Evolutionary conservation across 2,113 vertebrate genomes (phyloP), one percentile per base, ranked within the genome.

Genomic region (Carassius carassius): DNA sequence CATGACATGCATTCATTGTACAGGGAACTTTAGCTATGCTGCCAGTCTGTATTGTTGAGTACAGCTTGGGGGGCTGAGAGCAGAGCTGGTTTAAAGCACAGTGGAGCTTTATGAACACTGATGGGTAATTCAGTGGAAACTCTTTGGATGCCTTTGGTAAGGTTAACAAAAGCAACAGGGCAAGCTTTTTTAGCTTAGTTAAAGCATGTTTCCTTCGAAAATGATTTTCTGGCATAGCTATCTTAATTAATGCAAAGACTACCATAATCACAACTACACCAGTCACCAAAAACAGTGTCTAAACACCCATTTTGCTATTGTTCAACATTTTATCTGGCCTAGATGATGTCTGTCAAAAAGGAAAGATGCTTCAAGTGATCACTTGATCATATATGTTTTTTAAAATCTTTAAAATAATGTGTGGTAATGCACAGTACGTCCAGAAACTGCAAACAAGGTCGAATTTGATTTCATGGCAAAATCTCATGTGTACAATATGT

Each of bases 11-110:
- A 41, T 10, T 41, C 21, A 79, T 60, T 79, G 21, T 1, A 29
- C 2, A 54, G 16, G 47, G 25, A 76, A 76, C 21, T 73, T 76
- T 3, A 76, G 47, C 73, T 51, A 75, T 75, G 73, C 14, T 76
- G 23, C 49, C 74, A 8, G 17, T 76, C 47, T 1, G 29, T 16
- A 76, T 54, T 76, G 49, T 49, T 76, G 8, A 54, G 23, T 54
- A 76, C 7, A 76, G 14, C 21, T 11, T 16, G 8, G 3, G 14
- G 49, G 23, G 47, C 7, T 29, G 47, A 4, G 16, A 49, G 49
- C 9, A 32, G 49, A 76, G 25, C 7, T 76, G 37, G 37, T 23
- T 73, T 44, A 14, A 44, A 23, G n/a, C 23, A 29, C 12, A 29
- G 62, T 29, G 12, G 23, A 65, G 62, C 4, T 65, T 65, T 29